These are phyloP conservation scores for Ips typographus DNA, from an alignment of 1,140 invertebrate genomes.

Conservation along the genomic window DNA sequence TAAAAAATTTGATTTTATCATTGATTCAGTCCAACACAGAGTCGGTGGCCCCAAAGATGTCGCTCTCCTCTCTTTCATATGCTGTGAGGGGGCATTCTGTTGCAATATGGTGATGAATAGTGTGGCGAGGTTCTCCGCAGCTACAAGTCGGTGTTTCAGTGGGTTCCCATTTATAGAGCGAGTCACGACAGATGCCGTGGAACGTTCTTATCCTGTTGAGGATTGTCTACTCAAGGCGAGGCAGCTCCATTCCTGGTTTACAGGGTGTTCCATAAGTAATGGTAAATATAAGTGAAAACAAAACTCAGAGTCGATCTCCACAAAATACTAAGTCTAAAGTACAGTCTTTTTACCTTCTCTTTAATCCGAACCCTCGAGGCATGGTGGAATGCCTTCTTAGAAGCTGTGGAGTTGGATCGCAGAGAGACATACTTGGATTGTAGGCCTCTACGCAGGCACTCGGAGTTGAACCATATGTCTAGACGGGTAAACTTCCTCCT, in stretches of 20 bases:
- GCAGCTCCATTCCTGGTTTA: background rate
- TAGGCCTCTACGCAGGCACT: too few relatives aligned
- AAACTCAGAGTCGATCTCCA: too few relatives aligned
- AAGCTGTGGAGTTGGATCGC: too few relatives aligned
- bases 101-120: slow-evolving; percentile 22
- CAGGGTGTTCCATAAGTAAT: too few relatives aligned
- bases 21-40: slow-evolving; percentile 3
- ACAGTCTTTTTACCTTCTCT: too few relatives aligned
- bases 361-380: too few relatives aligned
- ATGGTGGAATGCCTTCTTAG: too few relatives aligned
- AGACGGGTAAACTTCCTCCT: too few relatives aligned
- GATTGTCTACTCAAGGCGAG: slow-evolving; percentile 11
- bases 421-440: too few relatives aligned
- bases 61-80: slow-evolving; percentile 12
- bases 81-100: slow-evolving; percentile 23
- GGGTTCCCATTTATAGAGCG: slow-evolving; percentile 13
- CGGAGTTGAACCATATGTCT: too few relatives aligned
- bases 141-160: slow-evolving; percentile 17
- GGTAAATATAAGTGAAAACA: too few relatives aligned
- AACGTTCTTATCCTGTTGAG: slow-evolving; percentile 27
- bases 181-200: slow-evolving; percentile 26
- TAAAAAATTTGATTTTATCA: background rate
- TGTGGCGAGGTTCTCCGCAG: slow-evolving; percentile 22
- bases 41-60: slow-evolving; percentile 16
- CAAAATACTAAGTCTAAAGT: too few relatives aligned